phyloP scores from a whole-genome alignment of 2,113 vertebrate species.

The Mungos mungo region DNA sequence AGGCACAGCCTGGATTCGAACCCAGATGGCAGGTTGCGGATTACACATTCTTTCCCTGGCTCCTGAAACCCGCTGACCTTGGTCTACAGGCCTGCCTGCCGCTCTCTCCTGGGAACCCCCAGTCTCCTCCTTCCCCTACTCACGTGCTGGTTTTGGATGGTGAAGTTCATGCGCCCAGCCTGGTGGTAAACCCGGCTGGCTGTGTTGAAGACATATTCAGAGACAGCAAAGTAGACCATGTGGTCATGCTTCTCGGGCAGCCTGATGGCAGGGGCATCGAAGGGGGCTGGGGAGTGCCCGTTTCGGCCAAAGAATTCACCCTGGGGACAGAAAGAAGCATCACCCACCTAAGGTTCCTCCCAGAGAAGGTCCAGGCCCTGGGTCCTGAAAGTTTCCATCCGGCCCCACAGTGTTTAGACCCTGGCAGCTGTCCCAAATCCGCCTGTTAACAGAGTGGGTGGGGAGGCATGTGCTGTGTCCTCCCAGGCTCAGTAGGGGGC shows the following conservation, averaged over 20 bases:
- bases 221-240: conserved; percentile 84
- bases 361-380: not conserved
- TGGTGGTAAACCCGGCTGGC: conserved; percentile 72
- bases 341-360: not conserved
- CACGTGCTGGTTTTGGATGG: conserved; percentile 77
- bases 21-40: not conserved
- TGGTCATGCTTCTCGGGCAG: conserved; percentile 62
- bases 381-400: not conserved
- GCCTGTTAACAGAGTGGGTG: not conserved
- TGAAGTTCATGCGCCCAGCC: conserved; percentile 63
- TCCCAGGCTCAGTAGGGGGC: not conserved
- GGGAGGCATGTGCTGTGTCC: not conserved
- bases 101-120: not conserved
- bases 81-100: not conserved
- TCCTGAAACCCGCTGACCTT: not conserved
- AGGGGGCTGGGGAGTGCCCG: conserved; percentile 18
- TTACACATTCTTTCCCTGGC: not conserved
- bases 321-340: conserved; percentile 62
- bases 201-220: conserved; percentile 84
- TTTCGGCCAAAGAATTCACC: conserved; percentile 80
- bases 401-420: not conserved
- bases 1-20: not conserved
- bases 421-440: not conserved
- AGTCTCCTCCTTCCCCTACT: not conserved
- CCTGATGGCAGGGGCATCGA: conserved; percentile 38